These are phyloP conservation scores for Amphiprion clarkii DNA, from an alignment of 2,797 vertebrate genomes.

Conservation along the genomic window DNA sequence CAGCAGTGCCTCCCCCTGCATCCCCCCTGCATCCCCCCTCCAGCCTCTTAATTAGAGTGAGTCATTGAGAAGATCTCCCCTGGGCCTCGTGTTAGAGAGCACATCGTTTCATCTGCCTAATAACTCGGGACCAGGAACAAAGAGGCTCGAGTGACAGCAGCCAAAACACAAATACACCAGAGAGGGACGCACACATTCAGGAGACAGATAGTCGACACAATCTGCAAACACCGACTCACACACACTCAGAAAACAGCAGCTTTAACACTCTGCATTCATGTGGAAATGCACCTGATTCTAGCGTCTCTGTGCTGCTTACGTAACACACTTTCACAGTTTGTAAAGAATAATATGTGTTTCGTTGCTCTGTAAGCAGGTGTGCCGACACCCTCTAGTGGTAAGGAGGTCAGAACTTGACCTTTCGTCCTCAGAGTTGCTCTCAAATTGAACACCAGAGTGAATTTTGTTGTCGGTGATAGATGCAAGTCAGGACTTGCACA, in stretches of 20 bases:
- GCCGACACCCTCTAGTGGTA: conserved; percentile 75
- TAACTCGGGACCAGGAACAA: conserved; percentile 57
- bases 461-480: not conserved
- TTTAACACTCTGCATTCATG: no score
- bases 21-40: conserved; percentile 49
- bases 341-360: not conserved
- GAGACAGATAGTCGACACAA: conserved; percentile 7
- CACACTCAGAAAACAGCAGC: no score
- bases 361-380: conserved; percentile 24
- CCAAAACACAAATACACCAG: conserved; percentile 29
- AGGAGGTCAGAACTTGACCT: conserved; percentile 45
- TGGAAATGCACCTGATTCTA: no score
- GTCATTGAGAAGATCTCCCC: conserved; percentile 73
- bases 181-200: conserved; percentile 13
- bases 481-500: fast-evolving
- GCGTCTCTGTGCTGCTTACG: not conserved
- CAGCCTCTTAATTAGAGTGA: conserved; percentile 77
- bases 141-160: conserved; percentile 66
- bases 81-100: conserved; percentile 66
- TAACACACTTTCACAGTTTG: conserved; percentile 5
- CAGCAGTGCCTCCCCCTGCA: no score
- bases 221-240: not conserved
- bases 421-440: not conserved
- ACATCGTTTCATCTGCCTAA: conserved; percentile 72
- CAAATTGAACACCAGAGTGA: not conserved